Base-by-base conservation (phyloP, 2,888 invertebrate species). In the Agrypnus murinus region DNA sequence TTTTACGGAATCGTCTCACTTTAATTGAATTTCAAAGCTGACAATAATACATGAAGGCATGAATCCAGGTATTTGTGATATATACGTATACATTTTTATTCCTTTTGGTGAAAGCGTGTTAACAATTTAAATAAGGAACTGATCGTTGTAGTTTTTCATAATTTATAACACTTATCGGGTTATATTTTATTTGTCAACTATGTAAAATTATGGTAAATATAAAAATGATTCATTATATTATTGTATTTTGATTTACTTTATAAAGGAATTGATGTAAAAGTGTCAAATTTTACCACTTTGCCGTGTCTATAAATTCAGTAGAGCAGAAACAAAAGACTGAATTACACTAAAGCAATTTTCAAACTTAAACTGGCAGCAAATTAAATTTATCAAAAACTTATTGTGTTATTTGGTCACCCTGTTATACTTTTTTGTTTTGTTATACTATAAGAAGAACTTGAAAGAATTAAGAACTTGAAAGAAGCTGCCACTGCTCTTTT, bases 31-130 rank as follows among this genome's bases (percentile, higher is more conserved):
- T 48, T 19, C 48, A 19, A 32, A 53, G 32, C 9, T 53, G 31
- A 53, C 9, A 4, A 15, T 14, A 32, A 32, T 31, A 48, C 19
- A 25, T n/a, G 36, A 10, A 55, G 15, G 7, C 10, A 36, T n/a
- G n/a, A n/a, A 34, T 10, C 36, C 19, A 8, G 34, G 12, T 53
- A 14, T 55, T 55, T 55, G 55, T 55, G 55, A 55, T 55, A 48
- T n/a, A 19, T 10, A 55, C 9, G 4, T 36, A 55, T 15, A 36
- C 36, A 55, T 36, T n/a, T n/a, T n/a, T 50, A 25, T 14, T 50
- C 50, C 25, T 50, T 34, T 55, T 10, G 17, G 7, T 36, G 12
- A 25, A 25, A 5, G 5, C 25, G 5, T 25, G 25, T 25, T 25
- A 25, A 25, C 25, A 17, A 55, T 55, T 4, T 55, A 14, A 17